phyloP scores from a whole-genome alignment of 2,888 invertebrate species.

The Mesorhabditis sp. region DNA sequence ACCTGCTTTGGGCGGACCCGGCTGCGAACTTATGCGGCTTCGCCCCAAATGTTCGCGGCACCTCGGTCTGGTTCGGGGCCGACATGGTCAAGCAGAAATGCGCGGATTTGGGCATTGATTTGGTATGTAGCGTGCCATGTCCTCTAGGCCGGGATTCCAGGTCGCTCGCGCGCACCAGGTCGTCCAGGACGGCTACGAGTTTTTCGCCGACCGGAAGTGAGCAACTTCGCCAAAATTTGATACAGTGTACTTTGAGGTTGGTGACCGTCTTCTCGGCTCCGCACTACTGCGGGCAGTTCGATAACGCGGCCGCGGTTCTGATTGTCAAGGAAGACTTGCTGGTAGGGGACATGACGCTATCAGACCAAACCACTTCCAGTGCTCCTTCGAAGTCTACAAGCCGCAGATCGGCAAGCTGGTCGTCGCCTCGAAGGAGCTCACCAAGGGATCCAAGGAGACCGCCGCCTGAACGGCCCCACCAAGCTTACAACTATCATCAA shows the following conservation, averaged over 20 bases:
- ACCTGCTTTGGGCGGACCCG: slow-evolving; percentile 54
- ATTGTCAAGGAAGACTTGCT: slow-evolving; percentile 16
- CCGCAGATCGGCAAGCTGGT: not conserved
- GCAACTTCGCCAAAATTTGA: too few relatives aligned
- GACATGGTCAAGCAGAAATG: slow-evolving; percentile 51
- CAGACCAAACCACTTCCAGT: not conserved
- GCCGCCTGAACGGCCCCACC: too few relatives aligned
- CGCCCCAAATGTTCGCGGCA: slow-evolving; percentile 54
- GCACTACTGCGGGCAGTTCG: slow-evolving; percentile 32
- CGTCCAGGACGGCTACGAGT: slow-evolving; percentile 39
- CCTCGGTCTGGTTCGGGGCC: slow-evolving; percentile 52
- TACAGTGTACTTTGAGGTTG: slow-evolving; percentile 6
- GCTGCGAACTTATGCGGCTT: slow-evolving; percentile 49
- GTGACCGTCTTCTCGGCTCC: slow-evolving; percentile 40
- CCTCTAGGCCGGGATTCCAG: slow-evolving; percentile 2
- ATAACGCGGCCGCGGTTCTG: slow-evolving; percentile 23
- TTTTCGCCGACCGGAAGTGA: slow-evolving; percentile 18
- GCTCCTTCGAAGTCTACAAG: not conserved
- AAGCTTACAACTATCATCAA: too few relatives aligned
- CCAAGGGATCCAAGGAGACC: too few relatives aligned
- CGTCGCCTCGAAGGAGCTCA: too few relatives aligned
- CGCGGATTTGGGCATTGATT: slow-evolving; percentile 57
- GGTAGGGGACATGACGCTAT: not conserved
- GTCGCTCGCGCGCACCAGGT: slow-evolving; percentile 66
- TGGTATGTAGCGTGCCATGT: slow-evolving; percentile 31